Evolutionary conservation across 2,888 invertebrate genomes (phyloP).

Genomic region (Euzophera pinguis): DNA sequence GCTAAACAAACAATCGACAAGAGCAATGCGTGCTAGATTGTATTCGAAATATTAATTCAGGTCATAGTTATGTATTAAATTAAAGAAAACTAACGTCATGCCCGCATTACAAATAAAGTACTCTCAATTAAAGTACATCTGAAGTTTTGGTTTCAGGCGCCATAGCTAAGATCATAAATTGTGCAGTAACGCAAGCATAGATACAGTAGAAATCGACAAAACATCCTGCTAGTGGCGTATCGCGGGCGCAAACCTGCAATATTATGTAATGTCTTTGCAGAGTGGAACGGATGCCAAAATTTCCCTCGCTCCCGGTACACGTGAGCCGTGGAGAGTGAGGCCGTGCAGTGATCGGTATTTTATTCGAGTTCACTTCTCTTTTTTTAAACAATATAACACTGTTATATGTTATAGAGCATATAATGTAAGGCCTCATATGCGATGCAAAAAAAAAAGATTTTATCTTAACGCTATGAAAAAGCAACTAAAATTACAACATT

Average conservation of each 20-base stretch:
- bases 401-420: too few relatives aligned
- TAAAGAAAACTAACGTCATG: too few relatives aligned
- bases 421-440: too few relatives aligned
- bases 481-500: too few relatives aligned
- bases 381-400: too few relatives aligned
- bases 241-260: conserved; percentile 60
- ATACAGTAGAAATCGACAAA: conserved; percentile 30
- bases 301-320: conserved; percentile 38
- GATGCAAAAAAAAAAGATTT: too few relatives aligned
- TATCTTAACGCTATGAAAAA: too few relatives aligned
- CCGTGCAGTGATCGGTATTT: background rate
- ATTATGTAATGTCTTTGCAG: conserved; percentile 67
- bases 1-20: background rate
- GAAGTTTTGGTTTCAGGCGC: background rate
- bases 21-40: background rate
- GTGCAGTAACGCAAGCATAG: conserved; percentile 11
- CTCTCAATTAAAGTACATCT: too few relatives aligned
- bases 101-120: too few relatives aligned
- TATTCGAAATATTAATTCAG: too few relatives aligned
- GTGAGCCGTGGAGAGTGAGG: conserved; percentile 22
- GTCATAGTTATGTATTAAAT: too few relatives aligned
- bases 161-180: background rate
- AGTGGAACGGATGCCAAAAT: conserved; percentile 65
- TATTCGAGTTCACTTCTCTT: too few relatives aligned
- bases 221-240: conserved; percentile 30